phyloP scores from a whole-genome alignment of 2,797 vertebrate species.

The Rhyacichthys aspro region DNA sequence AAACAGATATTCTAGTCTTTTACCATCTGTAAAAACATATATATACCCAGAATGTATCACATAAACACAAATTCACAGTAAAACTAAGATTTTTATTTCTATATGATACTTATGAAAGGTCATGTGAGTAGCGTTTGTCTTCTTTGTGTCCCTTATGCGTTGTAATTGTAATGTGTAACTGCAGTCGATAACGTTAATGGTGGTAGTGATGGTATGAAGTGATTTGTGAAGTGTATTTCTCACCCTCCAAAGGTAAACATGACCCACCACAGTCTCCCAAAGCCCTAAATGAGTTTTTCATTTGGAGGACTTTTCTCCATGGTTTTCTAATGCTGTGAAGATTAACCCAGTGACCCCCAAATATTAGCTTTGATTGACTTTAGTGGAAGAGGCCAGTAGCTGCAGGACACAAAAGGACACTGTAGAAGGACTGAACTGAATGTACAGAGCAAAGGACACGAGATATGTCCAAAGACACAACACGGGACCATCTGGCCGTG shows the following conservation, averaged over 20 bases:
- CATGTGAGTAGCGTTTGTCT: no score
- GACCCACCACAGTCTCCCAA: conserved; percentile 33
- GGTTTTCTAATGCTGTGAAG: conserved; percentile 49
- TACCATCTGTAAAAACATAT: no score
- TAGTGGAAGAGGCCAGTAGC: conserved; percentile 18
- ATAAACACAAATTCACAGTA: no score
- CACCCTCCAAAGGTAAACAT: conserved; percentile 38
- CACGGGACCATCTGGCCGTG: conserved; percentile 18
- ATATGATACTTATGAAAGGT: no score
- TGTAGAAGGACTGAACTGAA: not conserved
- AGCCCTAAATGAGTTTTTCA: conserved; percentile 68
- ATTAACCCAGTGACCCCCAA: conserved; percentile 65
- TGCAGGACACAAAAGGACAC: conserved; percentile 17
- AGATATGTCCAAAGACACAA: conserved; percentile 8
- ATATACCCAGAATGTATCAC: no score
- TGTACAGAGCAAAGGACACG: not conserved
- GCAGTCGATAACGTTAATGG: not conserved
- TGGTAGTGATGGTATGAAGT: not conserved
- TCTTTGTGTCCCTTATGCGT: no score
- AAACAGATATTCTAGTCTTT: no score
- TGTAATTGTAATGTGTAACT: not conserved
- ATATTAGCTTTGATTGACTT: conserved; percentile 63
- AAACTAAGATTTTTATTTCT: no score
- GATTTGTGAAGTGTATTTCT: conserved; percentile 3
- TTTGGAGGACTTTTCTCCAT: conserved; percentile 50